phyloP scores from a whole-genome alignment of 2,797 vertebrate species.

The Synaphobranchus kaupii region DNA sequence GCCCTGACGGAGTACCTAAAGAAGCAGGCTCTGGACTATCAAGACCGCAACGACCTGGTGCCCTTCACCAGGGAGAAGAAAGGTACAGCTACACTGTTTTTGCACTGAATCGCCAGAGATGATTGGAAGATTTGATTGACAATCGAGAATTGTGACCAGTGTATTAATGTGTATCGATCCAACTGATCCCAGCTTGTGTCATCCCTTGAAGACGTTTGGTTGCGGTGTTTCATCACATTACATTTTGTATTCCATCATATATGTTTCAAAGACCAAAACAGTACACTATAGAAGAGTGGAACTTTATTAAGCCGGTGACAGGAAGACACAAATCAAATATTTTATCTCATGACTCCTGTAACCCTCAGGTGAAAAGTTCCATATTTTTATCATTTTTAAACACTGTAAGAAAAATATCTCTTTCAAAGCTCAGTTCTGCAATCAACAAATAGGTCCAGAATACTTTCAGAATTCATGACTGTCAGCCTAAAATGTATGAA shows the following conservation, averaged over 20 bases:
- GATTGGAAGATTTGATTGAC: neutral
- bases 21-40: slow-evolving; percentile 90
- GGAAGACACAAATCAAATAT: neutral
- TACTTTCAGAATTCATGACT: neutral
- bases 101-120: neutral
- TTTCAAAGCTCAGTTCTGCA: no score
- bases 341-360: neutral
- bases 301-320: neutral
- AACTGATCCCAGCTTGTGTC: no score
- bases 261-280: no score
- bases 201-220: no score
- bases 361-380: neutral
- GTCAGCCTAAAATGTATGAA: neutral
- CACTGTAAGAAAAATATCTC: no score
- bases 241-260: no score
- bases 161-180: no score
- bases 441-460: no score
- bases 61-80: slow-evolving; percentile 94
- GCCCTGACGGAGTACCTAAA: slow-evolving; percentile 88
- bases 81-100: slow-evolving; percentile 69
- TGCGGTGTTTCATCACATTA: no score
- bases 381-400: no score
- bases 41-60: slow-evolving; percentile 89
- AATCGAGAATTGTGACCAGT: no score
- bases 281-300: no score